Evolutionary conservation across 1,140 invertebrate species (phyloP).

Genomic region (Pseudomyrmex pallidus): DNA sequence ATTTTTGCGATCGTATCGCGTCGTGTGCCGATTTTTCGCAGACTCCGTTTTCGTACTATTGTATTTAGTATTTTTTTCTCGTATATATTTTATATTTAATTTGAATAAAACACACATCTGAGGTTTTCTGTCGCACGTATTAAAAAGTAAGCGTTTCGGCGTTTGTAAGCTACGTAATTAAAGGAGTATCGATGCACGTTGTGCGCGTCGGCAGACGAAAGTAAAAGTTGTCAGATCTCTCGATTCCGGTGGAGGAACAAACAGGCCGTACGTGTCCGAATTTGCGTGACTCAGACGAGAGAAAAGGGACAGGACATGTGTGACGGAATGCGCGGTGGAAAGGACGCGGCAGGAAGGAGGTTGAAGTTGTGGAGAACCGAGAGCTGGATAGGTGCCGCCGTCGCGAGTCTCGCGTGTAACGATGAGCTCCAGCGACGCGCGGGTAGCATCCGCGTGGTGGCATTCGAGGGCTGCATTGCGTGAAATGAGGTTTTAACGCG

Average conservation of each 20-base stretch:
- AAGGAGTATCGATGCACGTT: conserved; percentile 1
- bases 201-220: conserved; percentile 22
- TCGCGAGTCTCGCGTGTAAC: conserved; percentile 65
- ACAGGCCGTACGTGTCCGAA: conserved; percentile 32
- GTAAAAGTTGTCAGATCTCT: conserved; percentile 61
- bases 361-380: background rate
- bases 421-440: conserved; percentile 47
- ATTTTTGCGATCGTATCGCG: conserved; percentile 19
- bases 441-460: conserved; percentile 59
- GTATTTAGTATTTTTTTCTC: too few species aligned
- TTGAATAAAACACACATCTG: background rate
- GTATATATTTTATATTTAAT: too few species aligned
- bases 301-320: conserved; percentile 17
- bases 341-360: background rate
- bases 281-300: conserved; percentile 55
- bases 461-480: conserved; percentile 60
- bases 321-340: background rate
- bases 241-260: conserved; percentile 38
- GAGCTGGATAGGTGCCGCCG: background rate
- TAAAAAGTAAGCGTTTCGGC: conserved; percentile 26
- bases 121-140: background rate
- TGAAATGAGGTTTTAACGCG: conserved; percentile 78
- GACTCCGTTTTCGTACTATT: background rate
- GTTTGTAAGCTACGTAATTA: conserved; percentile 30
- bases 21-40: background rate